These are phyloP conservation scores for Hylyphantes graminicola DNA, from an alignment of 1,140 invertebrate species.

Conservation along the genomic window DNA sequence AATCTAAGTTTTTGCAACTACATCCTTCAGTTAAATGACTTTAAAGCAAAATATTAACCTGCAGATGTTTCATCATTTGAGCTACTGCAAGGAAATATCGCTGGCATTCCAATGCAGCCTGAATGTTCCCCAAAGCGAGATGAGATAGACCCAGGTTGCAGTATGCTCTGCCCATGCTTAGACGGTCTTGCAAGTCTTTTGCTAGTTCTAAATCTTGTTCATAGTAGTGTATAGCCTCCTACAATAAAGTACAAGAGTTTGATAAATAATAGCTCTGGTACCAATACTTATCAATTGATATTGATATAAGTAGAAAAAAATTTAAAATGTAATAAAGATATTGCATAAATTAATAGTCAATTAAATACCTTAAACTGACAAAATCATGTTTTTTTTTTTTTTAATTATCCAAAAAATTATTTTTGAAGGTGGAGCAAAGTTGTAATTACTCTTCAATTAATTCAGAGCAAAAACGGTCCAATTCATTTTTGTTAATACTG, in stretches of 20 bases:
- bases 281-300: background rate
- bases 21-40: background rate
- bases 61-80: slow-evolving; percentile 87
- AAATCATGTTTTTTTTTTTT: no score
- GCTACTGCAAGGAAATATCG: slow-evolving; percentile 92
- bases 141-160: slow-evolving; percentile 92
- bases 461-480: no score
- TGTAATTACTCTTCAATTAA: no score
- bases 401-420: no score
- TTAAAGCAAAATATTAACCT: slow-evolving; percentile 25
- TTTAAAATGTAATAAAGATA: no score
- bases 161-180: slow-evolving; percentile 91
- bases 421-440: no score
- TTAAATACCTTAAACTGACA: no score
- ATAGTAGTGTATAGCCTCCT: slow-evolving; percentile 92
- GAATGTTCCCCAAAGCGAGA: slow-evolving; percentile 85
- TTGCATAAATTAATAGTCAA: no score
- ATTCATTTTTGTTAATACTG: no score
- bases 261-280: background rate
- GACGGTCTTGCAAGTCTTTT: slow-evolving; percentile 92
- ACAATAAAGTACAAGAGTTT: background rate
- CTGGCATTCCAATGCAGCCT: slow-evolving; percentile 89
- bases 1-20: background rate
- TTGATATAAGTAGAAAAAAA: background rate
- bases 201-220: slow-evolving; percentile 94